phyloP scores from a whole-genome alignment of 2,888 invertebrate genomes.

The Ariolimax columbianus region DNA sequence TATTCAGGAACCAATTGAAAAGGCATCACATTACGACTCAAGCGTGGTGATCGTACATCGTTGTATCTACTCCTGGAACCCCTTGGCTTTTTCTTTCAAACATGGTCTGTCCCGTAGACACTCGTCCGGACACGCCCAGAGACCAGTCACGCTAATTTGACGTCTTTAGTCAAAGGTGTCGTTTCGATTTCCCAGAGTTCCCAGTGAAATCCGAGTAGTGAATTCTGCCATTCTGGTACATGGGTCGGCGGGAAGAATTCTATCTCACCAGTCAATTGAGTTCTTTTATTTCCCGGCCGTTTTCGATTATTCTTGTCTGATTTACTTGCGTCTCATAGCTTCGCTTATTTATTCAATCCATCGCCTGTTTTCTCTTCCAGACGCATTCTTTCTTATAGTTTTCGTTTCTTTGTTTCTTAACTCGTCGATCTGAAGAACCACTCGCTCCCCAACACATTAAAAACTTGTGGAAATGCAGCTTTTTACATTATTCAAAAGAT shows the following conservation, averaged over 20 bases:
- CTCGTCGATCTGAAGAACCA: no score
- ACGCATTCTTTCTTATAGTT: no score
- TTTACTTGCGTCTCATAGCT: background rate
- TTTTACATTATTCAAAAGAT: no score
- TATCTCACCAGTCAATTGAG: background rate
- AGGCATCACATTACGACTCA: constrained; percentile 7
- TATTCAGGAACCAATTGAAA: background rate
- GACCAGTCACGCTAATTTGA: background rate
- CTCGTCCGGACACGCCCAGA: background rate
- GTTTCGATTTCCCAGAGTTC: background rate
- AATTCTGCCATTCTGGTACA: background rate
- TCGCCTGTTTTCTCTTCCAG: no score
- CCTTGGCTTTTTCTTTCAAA: background rate
- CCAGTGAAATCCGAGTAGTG: background rate
- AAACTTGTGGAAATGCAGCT: no score
- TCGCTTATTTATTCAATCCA: background rate
- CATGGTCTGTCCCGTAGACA: background rate
- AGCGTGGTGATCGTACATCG: background rate
- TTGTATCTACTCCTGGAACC: background rate
- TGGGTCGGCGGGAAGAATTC: background rate
- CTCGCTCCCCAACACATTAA: no score
- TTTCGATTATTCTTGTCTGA: background rate
- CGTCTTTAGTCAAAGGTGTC: background rate
- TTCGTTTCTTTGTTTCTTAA: no score
- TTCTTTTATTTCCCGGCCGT: no score